Conservation (phyloP, 2,113 vertebrate genomes). For the Scolopax mira region DNA sequence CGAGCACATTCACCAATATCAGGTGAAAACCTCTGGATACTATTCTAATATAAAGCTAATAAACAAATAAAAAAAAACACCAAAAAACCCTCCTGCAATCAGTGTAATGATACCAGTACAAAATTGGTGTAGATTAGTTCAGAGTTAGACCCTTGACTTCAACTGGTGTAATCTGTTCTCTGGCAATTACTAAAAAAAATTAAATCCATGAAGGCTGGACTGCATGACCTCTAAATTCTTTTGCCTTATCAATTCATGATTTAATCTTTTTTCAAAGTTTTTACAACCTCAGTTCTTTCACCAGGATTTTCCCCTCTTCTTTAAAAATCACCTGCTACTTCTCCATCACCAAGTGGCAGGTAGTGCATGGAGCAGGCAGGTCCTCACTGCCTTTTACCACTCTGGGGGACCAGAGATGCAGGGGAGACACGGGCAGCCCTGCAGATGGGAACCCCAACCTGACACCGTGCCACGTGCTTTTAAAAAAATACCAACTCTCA, state of each 20-base stretch:
- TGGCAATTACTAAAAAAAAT: neutral
- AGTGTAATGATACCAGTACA: neutral
- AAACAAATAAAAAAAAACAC: neutral
- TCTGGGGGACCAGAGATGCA: accelerated
- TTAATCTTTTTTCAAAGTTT: neutral
- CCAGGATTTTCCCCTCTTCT: neutral
- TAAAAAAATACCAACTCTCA: neutral
- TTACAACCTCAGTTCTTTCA: neutral
- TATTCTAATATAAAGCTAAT: neutral
- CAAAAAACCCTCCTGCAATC: neutral
- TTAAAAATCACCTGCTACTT: neutral
- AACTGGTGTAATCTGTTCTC: neutral
- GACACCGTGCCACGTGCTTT: accelerated
- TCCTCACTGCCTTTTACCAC: accelerated
- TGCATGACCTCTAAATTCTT: neutral
- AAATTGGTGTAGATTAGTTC: neutral
- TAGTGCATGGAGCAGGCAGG: neutral
- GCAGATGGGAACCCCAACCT: neutral
- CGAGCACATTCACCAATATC: neutral
- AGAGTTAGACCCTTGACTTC: neutral
- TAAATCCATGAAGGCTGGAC: neutral
- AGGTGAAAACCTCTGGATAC: neutral
- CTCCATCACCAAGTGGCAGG: neutral
- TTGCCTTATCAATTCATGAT: neutral
- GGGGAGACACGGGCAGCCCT: neutral